A percentile compares a stretch with the other conserved stretches of the same genome.
Conservation (phyloP, 2,113 vertebrate genomes). For the Rhadina sibilatrix region DNA sequence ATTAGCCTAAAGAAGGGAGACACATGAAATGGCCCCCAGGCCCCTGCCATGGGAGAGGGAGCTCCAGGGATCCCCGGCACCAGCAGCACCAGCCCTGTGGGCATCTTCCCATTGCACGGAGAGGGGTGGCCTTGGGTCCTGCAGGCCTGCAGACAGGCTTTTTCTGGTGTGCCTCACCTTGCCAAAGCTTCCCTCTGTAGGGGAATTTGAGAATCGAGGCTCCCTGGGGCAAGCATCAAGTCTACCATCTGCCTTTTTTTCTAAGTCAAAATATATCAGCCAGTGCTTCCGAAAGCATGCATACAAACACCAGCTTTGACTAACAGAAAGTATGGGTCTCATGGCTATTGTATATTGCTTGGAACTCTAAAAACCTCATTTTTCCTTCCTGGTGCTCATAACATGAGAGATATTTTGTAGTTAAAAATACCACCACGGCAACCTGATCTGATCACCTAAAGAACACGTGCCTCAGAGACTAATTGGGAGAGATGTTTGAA, state of each 20-base stretch:
- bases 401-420: neutral
- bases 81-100: fast-evolving
- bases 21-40: neutral
- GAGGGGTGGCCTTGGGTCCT: neutral
- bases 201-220: neutral
- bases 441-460: neutral
- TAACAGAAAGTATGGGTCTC: neutral
- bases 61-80: neutral
- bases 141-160: neutral
- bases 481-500: neutral
- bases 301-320: neutral
- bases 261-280: neutral
- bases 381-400: neutral
- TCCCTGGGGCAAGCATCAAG: neutral
- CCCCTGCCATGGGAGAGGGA: neutral
- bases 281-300: neutral
- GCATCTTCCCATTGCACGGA: fast-evolving
- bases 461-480: neutral
- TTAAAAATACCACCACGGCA: neutral
- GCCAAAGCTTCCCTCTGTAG: neutral
- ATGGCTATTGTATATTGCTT: neutral
- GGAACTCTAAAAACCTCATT: neutral
- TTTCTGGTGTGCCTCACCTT: neutral
- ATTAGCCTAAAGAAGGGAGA: neutral
- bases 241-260: neutral